Evolutionary conservation across 2,888 invertebrate genomes (phyloP).

Genomic region (Pseudococcus viburni): DNA sequence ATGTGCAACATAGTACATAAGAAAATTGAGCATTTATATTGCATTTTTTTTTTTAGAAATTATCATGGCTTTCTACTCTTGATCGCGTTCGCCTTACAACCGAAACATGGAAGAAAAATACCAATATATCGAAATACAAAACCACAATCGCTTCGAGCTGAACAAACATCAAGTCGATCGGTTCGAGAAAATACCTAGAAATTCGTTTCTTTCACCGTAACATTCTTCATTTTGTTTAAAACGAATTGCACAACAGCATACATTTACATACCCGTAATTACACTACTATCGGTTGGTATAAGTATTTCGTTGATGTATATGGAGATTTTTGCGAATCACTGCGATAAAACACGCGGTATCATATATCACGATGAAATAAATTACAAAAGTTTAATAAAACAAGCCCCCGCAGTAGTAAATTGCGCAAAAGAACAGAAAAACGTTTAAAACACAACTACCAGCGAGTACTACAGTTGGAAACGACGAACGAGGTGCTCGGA

Average conservation of each 20-base stretch:
- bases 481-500: background rate
- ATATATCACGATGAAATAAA: constrained; percentile 64
- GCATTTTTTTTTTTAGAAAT: too few species aligned
- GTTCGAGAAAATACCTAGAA: background rate
- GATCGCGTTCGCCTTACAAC: too few species aligned
- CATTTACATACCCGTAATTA: background rate
- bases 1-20: too few species aligned
- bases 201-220: background rate
- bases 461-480: background rate
- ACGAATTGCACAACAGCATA: background rate
- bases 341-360: constrained; percentile 60
- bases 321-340: constrained; percentile 50
- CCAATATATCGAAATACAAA: background rate
- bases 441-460: constrained; percentile 43
- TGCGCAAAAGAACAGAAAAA: constrained; percentile 60
- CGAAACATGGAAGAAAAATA: background rate
- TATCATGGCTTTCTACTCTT: too few species aligned
- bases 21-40: too few species aligned
- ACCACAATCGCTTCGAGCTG: background rate
- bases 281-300: background rate
- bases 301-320: constrained; percentile 12
- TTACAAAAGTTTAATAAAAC: constrained; percentile 64
- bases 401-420: constrained; percentile 61
- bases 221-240: background rate
- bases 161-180: background rate